Conservation (phyloP, 2,888 invertebrate species). For the Myathropa florea region DNA sequence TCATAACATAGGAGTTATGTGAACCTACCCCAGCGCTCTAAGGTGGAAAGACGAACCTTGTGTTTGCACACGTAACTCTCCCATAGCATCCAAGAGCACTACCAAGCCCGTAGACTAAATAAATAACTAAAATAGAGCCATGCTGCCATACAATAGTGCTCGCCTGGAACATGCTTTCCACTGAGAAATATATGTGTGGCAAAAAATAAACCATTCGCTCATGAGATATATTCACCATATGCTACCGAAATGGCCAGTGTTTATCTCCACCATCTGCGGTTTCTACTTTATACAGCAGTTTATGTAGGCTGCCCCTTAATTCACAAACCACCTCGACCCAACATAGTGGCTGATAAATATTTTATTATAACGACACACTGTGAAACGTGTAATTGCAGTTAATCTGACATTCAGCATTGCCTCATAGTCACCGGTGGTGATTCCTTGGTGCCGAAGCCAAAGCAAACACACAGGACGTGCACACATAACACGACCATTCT, state of each 20-base stretch:
- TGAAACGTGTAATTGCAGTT: constrained; percentile 54
- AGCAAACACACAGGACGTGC: background rate
- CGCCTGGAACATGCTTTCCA: constrained; percentile 32
- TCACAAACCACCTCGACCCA: constrained; percentile 61
- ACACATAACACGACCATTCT: background rate
- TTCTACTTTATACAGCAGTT: constrained; percentile 7
- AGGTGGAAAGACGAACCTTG: background rate
- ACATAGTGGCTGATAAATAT: constrained; percentile 62
- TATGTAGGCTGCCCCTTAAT: constrained; percentile 46
- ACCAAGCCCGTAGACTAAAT: background rate
- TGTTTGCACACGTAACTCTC: background rate
- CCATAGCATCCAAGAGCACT: background rate
- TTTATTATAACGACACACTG: constrained; percentile 51
- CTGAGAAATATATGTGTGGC: background rate
- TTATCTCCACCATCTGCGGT: constrained; percentile 56
- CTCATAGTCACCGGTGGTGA: constrained; percentile 14
- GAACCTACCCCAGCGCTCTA: background rate
- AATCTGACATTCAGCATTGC: constrained; percentile 62
- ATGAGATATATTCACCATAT: constrained; percentile 53
- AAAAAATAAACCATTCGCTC: constrained; percentile 38
- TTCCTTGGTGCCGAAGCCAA: background rate
- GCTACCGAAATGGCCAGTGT: constrained; percentile 46
- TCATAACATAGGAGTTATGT: background rate
- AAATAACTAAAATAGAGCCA: constrained; percentile 29
- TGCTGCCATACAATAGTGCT: constrained; percentile 31